A percentile compares a stretch with the other conserved stretches of the same genome.
phyloP scores from a whole-genome alignment of 2,797 vertebrate species.

The Uromys caudimaculatus region DNA sequence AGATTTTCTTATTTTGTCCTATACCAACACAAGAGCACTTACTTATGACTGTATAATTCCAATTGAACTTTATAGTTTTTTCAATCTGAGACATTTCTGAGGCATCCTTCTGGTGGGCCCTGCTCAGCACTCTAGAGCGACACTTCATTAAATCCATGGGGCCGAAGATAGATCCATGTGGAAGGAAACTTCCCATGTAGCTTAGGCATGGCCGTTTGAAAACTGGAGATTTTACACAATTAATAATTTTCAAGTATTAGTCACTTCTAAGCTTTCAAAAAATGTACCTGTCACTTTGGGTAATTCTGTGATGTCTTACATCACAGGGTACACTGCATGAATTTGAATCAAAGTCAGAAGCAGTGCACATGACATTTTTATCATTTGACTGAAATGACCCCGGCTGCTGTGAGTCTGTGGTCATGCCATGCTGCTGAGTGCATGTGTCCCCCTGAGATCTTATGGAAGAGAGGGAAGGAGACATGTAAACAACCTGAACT shows the following conservation, averaged over 20 bases:
- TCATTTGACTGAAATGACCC: not conserved
- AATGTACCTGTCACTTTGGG: not conserved
- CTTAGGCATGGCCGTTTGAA: not conserved
- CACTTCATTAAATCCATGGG: slow-evolving; percentile 57
- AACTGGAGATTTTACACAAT: not conserved
- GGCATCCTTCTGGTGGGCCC: not conserved
- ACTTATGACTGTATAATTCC: slow-evolving; percentile 71
- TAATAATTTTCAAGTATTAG: slow-evolving; percentile 7
- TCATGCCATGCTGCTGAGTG: not conserved
- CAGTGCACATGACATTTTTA: not conserved
- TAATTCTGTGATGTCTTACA: not conserved
- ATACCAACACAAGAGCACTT: slow-evolving; percentile 65
- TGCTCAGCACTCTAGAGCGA: not conserved
- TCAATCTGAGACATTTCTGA: slow-evolving; percentile 44
- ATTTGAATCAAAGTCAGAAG: not conserved
- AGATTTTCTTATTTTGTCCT: slow-evolving; percentile 50
- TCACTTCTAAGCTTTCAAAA: slow-evolving; percentile 32
- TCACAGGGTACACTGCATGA: rapidly evolving
- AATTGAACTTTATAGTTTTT: slow-evolving; percentile 69
- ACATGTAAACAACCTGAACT: not conserved
- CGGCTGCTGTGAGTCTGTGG: not conserved
- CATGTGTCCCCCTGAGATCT: not conserved
- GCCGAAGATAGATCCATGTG: not conserved
- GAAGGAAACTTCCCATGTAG: not conserved
- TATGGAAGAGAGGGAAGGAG: not conserved